Percentiles rank a stretch among this genome's conserved stretches.
Evolutionary conservation across 2,797 vertebrate genomes (phyloP).

Genomic region (Acanthurus leucopareius): DNA sequence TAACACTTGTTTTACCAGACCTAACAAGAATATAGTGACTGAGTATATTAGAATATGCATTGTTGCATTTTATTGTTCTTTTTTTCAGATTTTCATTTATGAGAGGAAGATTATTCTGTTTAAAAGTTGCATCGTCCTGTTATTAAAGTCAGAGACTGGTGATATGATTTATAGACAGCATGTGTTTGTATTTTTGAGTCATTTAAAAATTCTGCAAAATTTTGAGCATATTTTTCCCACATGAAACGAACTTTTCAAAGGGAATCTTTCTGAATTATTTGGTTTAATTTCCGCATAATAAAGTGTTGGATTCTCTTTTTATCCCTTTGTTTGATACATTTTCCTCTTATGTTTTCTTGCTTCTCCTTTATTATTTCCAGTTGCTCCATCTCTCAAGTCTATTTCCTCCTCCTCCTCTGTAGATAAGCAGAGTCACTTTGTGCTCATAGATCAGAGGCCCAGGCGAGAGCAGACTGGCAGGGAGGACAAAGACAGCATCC

Average conservation of each 20-base stretch:
- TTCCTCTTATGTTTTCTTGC: neutral
- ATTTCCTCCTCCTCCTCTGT: slow-evolving; percentile 5
- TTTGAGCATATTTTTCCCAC: too few relatives aligned
- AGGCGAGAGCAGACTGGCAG: slow-evolving; percentile 9
- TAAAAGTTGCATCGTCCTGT: neutral
- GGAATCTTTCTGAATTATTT: too few relatives aligned
- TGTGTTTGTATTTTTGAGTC: neutral
- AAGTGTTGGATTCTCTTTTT: neutral
- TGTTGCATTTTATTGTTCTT: neutral
- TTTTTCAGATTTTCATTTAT: neutral
- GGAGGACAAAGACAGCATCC: slow-evolving; percentile 32
- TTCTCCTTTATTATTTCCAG: neutral
- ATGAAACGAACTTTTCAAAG: too few relatives aligned
- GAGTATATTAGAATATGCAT: neutral
- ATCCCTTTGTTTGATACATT: neutral
- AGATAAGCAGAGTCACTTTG: slow-evolving; percentile 36
- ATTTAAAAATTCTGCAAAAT: neutral
- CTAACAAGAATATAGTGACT: neutral
- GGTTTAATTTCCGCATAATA: neutral
- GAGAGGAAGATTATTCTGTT: neutral
- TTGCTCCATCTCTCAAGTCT: neutral
- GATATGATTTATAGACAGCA: neutral
- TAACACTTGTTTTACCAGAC: neutral
- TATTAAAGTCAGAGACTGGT: slow-evolving; percentile 14
- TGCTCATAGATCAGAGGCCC: slow-evolving; percentile 44